Conservation (phyloP, 2,888 invertebrate species). For the Synergus umbraculus region DNA sequence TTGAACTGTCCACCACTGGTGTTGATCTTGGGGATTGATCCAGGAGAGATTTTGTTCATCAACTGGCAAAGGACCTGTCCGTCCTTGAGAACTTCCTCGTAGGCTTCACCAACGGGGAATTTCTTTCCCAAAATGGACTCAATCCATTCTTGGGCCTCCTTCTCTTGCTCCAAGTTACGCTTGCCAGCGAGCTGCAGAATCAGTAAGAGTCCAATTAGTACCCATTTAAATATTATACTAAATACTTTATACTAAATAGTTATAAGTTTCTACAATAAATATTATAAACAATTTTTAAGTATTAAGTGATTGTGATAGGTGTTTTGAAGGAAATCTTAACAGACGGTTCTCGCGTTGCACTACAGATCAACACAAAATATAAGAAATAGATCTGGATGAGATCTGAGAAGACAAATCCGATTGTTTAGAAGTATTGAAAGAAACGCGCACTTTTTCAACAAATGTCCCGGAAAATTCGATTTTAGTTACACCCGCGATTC, state of each 20-base stretch:
- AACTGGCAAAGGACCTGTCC: constrained; percentile 95
- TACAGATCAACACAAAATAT: background rate
- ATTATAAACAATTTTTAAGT: too few relatives aligned
- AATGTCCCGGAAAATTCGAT: too few relatives aligned
- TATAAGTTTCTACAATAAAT: too few relatives aligned
- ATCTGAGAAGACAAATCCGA: background rate
- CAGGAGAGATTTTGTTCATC: constrained; percentile 95
- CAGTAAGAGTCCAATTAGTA: background rate
- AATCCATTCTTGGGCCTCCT: constrained; percentile 95
- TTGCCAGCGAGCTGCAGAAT: constrained; percentile 87
- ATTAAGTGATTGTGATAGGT: too few relatives aligned
- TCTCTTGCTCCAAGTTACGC: constrained; percentile 89
- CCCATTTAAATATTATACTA: background rate
- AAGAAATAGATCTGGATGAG: background rate
- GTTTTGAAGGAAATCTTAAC: too few relatives aligned
- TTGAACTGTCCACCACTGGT: constrained; percentile 97
- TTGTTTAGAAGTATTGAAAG: background rate
- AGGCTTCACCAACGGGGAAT: constrained; percentile 88
- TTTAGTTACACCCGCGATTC: background rate
- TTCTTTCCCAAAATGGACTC: constrained; percentile 91
- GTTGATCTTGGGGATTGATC: constrained; percentile 94
- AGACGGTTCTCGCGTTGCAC: background rate
- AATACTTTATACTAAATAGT: too few relatives aligned
- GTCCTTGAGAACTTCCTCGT: constrained; percentile 94
- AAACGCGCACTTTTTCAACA: background rate